Evolutionary conservation across 2,113 vertebrate genomes (phyloP).

Genomic region (Sturnira hondurensis): DNA sequence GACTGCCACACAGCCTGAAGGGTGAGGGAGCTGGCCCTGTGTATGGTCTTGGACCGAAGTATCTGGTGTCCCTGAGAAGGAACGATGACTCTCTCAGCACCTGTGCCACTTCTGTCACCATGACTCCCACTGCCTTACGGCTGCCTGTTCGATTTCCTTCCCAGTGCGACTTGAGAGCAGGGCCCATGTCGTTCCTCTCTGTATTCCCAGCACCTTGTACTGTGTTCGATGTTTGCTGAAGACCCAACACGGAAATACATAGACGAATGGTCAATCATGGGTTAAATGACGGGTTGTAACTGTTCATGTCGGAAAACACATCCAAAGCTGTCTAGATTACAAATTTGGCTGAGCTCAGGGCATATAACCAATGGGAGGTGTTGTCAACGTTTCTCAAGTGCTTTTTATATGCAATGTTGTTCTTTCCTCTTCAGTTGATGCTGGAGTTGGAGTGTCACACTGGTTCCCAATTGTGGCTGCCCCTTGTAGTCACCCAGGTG

Average conservation of each 20-base stretch:
- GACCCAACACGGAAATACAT: neutral
- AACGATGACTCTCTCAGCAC: neutral
- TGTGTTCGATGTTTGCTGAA: neutral
- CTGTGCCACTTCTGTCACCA: neutral
- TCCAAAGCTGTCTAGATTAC: neutral
- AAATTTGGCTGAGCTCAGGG: neutral
- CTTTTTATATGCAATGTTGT: neutral
- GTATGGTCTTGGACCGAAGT: neutral
- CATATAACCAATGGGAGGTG: neutral
- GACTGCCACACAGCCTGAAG: neutral
- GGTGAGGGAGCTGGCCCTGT: neutral
- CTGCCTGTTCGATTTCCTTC: neutral
- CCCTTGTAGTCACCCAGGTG: neutral
- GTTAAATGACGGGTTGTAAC: neutral
- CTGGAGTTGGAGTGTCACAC: neutral
- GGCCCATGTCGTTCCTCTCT: neutral
- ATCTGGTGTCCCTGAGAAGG: neutral
- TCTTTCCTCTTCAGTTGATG: neutral
- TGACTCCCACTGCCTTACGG: neutral
- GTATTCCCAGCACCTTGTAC: rapidly evolving
- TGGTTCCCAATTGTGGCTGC: neutral
- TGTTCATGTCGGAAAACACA: neutral
- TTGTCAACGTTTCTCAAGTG: neutral
- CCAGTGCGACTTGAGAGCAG: neutral
- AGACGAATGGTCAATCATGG: neutral